phyloP scores from a whole-genome alignment of 2,113 vertebrate species.

The Leptobrachium leishanense region DNA sequence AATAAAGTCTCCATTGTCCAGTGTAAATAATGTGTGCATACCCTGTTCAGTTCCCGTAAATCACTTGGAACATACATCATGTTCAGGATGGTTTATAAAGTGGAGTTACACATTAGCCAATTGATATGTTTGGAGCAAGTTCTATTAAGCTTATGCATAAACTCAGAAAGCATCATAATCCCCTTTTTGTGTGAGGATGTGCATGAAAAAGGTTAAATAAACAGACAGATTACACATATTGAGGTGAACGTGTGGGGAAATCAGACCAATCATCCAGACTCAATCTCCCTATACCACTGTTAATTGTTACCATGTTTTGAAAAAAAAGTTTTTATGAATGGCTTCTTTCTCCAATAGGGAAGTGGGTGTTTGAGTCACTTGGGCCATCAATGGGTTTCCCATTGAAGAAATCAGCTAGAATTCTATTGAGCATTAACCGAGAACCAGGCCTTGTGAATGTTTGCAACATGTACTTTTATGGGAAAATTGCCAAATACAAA shows the following conservation, averaged over 20 bases:
- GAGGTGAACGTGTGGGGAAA: conserved; percentile 25
- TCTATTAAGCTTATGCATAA: conserved; percentile 7
- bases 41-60: background rate
- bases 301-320: conserved; percentile 10
- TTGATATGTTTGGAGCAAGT: conserved; percentile 25
- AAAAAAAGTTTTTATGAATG: conserved; percentile 6
- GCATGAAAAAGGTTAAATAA: conserved; percentile 33
- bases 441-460: background rate
- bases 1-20: background rate
- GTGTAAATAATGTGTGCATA: background rate
- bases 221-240: background rate
- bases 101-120: conserved; percentile 2
- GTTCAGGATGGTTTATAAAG: background rate
- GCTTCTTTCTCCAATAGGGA: conserved; percentile 6
- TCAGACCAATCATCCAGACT: conserved; percentile 1
- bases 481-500: no score
- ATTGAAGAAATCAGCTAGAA: conserved; percentile 20
- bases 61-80: background rate
- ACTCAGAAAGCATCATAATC: conserved; percentile 27
- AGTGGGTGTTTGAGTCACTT: background rate
- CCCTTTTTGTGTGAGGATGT: conserved; percentile 14
- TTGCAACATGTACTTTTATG: no score
- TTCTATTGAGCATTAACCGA: conserved; percentile 14
- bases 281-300: conserved; percentile 19
- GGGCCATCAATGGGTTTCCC: background rate